Evolutionary conservation across 2,888 invertebrate species (phyloP), one percentile per base, ranked within the genome.

Genomic region (Ptychoptera contaminata): DNA sequence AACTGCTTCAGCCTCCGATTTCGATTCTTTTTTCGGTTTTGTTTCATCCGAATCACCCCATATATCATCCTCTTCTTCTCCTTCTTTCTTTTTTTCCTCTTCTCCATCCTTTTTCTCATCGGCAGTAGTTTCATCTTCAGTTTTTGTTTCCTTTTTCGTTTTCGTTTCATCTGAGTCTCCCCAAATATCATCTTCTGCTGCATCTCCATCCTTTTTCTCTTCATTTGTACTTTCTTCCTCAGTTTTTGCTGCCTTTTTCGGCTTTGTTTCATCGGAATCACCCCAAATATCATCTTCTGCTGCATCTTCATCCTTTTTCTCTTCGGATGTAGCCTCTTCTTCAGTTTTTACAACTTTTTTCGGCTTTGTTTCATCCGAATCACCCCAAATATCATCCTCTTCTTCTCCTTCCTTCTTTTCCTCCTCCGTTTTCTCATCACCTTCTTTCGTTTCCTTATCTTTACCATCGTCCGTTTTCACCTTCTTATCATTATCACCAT

Each of bases 101-200:
- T 46, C 43, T 9, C 9, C 37, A 16, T 45, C 30, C n/a, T n/a
- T 34, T 34, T 34, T 34, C 23, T 23, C 23, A 23, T 23, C 23
- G 7, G 3, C 9, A 9, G 2, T 39, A 23, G 10, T 36, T 23
- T 23, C 23, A 7, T 7, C 23, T 23, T 23, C 23, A 7, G 39
- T 37, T n/a, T 48, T 43, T 12, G 46, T 47, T 40, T 43, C 46
- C 1, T 30, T 15, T 5, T 48, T 44, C 5, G 40, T 34, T 35
- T 45, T 35, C 23, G 47, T 39, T 11, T 49, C 46, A 4, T 11
- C 40, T n/a, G 45, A 30, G 4, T 40, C 39, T 30, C 48, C 44
- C 10, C 36, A 14, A 37, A 36, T 40, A 32, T 39, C 42, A 42
- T 37, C 23, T 15, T 48, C 35, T 36, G 46, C 46, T 11, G 36